These are phyloP conservation scores for Varanus salvator DNA, from an alignment of 2,113 vertebrate genomes.

Conservation along the genomic window DNA sequence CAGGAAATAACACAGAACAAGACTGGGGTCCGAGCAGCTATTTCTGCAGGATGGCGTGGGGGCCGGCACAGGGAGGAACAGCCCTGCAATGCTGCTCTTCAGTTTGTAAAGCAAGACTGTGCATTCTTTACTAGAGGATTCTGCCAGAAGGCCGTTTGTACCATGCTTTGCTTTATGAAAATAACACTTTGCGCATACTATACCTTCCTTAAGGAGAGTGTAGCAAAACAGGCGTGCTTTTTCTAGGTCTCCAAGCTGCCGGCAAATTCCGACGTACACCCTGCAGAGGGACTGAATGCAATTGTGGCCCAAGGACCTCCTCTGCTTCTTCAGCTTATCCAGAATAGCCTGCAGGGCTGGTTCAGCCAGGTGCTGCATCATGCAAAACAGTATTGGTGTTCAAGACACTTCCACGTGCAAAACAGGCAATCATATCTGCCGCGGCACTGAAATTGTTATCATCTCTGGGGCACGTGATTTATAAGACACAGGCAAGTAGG, in stretches of 20 bases:
- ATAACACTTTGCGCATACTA: neutral
- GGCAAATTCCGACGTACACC: constrained; percentile 89
- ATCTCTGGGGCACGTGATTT: neutral
- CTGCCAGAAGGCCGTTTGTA: neutral
- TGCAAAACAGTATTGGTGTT: constrained; percentile 16
- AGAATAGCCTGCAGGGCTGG: constrained; percentile 82
- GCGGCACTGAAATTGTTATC: neutral
- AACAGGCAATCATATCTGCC: neutral
- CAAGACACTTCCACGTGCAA: neutral
- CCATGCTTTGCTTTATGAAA: neutral
- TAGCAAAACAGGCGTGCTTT: constrained; percentile 90
- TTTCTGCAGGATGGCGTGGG: neutral
- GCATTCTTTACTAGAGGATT: neutral
- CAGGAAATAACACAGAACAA: neutral
- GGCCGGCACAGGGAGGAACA: neutral
- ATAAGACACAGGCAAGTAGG: neutral
- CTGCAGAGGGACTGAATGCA: constrained; percentile 88
- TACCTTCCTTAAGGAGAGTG: constrained; percentile 91
- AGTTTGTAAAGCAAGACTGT: neutral
- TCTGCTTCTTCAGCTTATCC: constrained; percentile 84
- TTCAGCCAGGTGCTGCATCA: constrained; percentile 78
- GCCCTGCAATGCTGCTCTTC: neutral
- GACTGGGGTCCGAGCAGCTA: neutral
- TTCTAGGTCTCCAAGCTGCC: constrained; percentile 85
- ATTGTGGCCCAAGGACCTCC: constrained; percentile 58